Base-by-base conservation (phyloP, 2,888 invertebrate species). In the Arrhopalites spinosus region DNA sequence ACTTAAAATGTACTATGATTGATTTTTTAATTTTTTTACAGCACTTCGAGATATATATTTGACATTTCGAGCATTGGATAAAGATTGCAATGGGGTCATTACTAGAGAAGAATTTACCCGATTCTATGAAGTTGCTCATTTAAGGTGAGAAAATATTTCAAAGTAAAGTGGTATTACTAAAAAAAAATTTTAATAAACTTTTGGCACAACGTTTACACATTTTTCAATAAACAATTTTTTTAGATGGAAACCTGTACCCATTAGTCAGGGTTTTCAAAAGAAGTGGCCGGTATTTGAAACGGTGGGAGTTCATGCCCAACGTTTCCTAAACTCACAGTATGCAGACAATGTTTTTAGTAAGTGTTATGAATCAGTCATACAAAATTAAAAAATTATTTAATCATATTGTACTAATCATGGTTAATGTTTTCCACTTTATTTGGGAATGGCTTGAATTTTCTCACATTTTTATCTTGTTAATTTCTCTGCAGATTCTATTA, bases 21-120 rank as follows among this genome's bases (percentile, higher is more conserved):
- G 11, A 67, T n/a, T 36, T 45, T 15, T 45, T 7, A 45, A 45
- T 23, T 11, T 56, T 43, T 67, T 84, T 84, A 25, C 85, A 92
- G 92, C 88, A 77, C 88, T 89, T 2, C 87, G 90, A 78, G 93
- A 94, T 85, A 89, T 92, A 8, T 90, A 93, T 83, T 86, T 95
- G 79, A 91, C 92, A 88, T 95, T 93, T 86, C 91, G 92, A 84
- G 90, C 92, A 77, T 87, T 95, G 80, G 93, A 94, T 85, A 86
- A 87, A 47, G 89, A 90, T 0, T 88, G 88, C 3, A 88, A 88
- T 8, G 93, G 93, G 1, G 87, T 88, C 1, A 86, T 95, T 43
- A 89, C 89, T 13, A 87, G 90, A 73, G 89, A 90, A 23, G 93
- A 94, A 86, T 95, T 95, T 86, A 87, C 90, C 76, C 87, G 88